Evolutionary conservation across 1,140 invertebrate genomes (phyloP).

Genomic region (Steinernema khuongi): DNA sequence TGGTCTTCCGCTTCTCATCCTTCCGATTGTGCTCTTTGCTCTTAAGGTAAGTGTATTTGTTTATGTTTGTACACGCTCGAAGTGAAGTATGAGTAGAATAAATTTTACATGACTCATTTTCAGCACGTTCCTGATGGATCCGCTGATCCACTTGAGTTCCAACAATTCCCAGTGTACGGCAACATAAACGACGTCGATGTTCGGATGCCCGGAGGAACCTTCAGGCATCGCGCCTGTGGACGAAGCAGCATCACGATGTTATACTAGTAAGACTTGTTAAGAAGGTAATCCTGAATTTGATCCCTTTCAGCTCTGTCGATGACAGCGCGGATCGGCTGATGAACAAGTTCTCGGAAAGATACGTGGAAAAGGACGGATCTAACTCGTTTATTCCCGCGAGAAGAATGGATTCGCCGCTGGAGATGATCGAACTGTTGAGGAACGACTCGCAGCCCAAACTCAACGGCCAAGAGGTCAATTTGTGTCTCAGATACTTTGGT

Average conservation of each 20-base stretch:
- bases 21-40: not conserved
- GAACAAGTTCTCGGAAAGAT: not conserved
- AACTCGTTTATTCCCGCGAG: not conserved
- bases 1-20: not conserved
- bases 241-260: not conserved
- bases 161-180: not conserved
- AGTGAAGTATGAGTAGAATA: not conserved
- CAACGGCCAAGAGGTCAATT: not conserved
- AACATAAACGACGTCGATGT: not conserved
- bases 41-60: slow-evolving; percentile 7
- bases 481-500: not conserved
- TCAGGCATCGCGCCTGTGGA: not conserved
- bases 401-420: not conserved
- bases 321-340: not conserved
- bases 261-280: not conserved
- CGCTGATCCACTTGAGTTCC: not conserved
- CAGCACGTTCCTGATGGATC: not conserved
- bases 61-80: too few species aligned
- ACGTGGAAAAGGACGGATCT: not conserved
- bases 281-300: not conserved
- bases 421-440: not conserved
- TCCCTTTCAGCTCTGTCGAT: not conserved
- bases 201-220: not conserved
- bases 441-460: not conserved
- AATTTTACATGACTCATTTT: not conserved